Evolutionary conservation across 2,888 invertebrate genomes (phyloP), one percentile per base, ranked within the genome.

Genomic region (Crocallis elinguaria): DNA sequence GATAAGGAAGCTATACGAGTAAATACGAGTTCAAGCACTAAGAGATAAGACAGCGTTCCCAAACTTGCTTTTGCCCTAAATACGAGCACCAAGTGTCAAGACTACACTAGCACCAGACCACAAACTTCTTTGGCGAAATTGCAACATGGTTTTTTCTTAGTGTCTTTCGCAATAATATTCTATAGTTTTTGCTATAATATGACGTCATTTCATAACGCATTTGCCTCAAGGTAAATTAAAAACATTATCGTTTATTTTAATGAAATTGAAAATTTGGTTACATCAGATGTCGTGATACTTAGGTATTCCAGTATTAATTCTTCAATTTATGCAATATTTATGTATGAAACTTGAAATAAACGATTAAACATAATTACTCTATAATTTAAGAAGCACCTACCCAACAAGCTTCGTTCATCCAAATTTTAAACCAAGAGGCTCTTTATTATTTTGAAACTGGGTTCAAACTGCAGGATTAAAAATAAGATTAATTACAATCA

Each of bases 381-480:
- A 33, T 61, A 56, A 64, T 64, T 64, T 54, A 57, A 57, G 57
- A 51, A 49, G 41, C 30, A 44, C 50, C 44, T 50, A 30, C 30
- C 36, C 16, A 12, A 23, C 17, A 33, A 9, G 17, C 16, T 38
- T 14, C 5, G 13, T 43, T 19, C 19, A 19, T 23, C 23, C 23
- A 3, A 6, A 23, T n/a, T n/a, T n/a, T n/a, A n/a, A n/a, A n/a
- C n/a, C n/a, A n/a, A n/a, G n/a, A n/a, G n/a, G n/a, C n/a, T n/a
- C n/a, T n/a, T n/a, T n/a, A n/a, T n/a, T n/a, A n/a, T n/a, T n/a
- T n/a, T n/a, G n/a, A n/a, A n/a, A n/a, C n/a, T n/a, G n/a, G n/a
- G n/a, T n/a, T n/a, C n/a, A n/a, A n/a, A n/a, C n/a, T n/a, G n/a
- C n/a, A n/a, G n/a, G n/a, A n/a, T n/a, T n/a, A n/a, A n/a, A n/a